Conservation (phyloP, 2,888 invertebrate genomes). For the Ceriagrion tenellum region DNA sequence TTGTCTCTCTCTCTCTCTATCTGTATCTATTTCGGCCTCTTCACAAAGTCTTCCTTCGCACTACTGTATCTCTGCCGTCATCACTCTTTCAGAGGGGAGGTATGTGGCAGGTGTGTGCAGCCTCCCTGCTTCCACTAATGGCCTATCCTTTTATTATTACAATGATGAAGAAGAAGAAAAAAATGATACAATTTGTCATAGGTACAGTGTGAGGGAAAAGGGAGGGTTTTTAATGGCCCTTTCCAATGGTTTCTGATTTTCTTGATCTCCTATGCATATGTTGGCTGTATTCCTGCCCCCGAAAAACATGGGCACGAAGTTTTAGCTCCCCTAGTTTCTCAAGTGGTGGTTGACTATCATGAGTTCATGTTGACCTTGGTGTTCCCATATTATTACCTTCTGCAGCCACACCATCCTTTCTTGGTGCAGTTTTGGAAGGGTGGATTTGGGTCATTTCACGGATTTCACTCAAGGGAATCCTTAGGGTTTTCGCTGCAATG, state of each 20-base stretch:
- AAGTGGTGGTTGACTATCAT: not conserved
- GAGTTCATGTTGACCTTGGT: not conserved
- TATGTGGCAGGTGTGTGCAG: not conserved
- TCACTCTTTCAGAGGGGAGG: not conserved
- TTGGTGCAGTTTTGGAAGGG: no score
- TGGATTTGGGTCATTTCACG: no score
- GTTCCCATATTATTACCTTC: not conserved
- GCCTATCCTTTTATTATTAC: conserved; percentile 21
- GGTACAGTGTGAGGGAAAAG: not conserved
- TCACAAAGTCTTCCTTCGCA: conserved; percentile 59
- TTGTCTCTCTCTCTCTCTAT: not conserved
- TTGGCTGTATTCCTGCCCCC: not conserved
- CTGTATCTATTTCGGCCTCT: conserved; percentile 52
- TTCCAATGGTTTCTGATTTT: not conserved
- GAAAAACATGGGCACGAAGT: not conserved
- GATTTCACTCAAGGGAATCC: not conserved
- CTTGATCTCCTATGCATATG: not conserved
- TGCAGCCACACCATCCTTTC: no score
- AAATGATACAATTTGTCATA: not conserved
- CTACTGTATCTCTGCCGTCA: not conserved
- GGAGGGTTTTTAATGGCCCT: not conserved
- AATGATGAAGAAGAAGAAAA: not conserved
- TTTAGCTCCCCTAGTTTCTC: not conserved
- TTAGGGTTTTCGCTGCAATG: not conserved
- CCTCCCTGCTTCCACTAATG: conserved; percentile 40